Evolutionary conservation across 2,797 vertebrate genomes (phyloP), one percentile per base, ranked within the genome.

Genomic region (Acanthiza pusilla): DNA sequence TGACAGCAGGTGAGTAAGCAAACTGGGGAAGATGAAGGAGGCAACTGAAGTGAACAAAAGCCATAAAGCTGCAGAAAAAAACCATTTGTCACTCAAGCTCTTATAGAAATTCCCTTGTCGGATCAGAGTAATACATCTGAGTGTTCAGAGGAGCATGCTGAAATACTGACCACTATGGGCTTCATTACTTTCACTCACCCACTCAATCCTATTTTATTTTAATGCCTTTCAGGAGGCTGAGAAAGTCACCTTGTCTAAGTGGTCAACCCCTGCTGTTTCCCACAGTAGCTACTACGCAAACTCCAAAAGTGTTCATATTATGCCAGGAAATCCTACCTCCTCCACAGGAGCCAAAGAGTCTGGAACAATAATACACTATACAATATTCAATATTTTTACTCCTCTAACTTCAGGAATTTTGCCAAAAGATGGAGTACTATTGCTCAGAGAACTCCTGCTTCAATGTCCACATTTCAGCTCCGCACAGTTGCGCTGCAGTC

Each of bases 291-390:
- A 75, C 61, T 65, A 74, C 3, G 2, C 45, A 75, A 74, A 82
- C 78, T 93, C 88, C 84, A 20, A 0, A 82, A 85, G 82, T 16
- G 54, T 68, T 85, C 57, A 7, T 4, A 14, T 26, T 75, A 10
- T 73, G 75, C 76, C 92, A 96, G 91, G 94, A 95, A 95, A 95
- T 90, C 87, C 93, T 80, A 89, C 87, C 95, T 85, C 92, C 94
- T 93, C 92, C 94, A 73, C 89, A 91, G 91, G 89, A 97, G 94
- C 92, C 92, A 73, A 86, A 42, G 66, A 90, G 94, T 93, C 92
- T 92, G 92, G 12, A 95, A 94, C 79, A 96, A 92, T 84, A 92
- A 81, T 18, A 84, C n/a, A 45, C 65, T 70, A 88, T 57, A 94
- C 73, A 89, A 80, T 88, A 89, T 89, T 78, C 70, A 83, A 77